Base-by-base conservation (phyloP, 2,113 vertebrate genomes). In the Brevimyrus niger region DNA sequence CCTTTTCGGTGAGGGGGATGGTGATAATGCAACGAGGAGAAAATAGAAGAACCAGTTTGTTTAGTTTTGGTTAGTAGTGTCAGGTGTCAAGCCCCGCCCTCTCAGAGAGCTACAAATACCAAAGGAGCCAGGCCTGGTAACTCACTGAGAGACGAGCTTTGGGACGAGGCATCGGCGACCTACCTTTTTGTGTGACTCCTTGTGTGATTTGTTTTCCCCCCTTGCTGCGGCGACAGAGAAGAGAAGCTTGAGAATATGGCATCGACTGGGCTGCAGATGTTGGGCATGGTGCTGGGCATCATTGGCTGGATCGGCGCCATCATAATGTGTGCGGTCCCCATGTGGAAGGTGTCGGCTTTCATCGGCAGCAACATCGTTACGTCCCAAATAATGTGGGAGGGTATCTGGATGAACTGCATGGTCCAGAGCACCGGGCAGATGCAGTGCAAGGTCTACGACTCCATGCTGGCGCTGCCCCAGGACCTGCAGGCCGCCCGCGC, bases 391-490 rank as follows among this genome's bases (percentile, higher is more conserved):
- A 94, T 92, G 73, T 98, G 97, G 97, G 96, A 99, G 73, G 98
- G 98, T 31, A 97, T 99, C 92, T 99, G 98, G 98, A 99, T 99
- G 98, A 95, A 1, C 92, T 99, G 98, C 0, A 96, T 98, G 93
- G 96, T 97, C 44, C 98, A 99, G 96, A 99, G 98, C 95, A 99
- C 98, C 0, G 98, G 98, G 4, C 98, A 99, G 96, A 98, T 99
- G 96, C 98, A 99, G 92, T 99, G 98, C 94, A 98, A 97, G 93
- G 94, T 98, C 15, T 97, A 98, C 31, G 97, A 99, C 94, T 98
- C 97, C 0, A 86, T 98, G 97, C 93, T 99, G 93, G 96, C 95
- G 0, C 94, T 99, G 50, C 89, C 94, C 0, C 92, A 92, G 42
- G 97, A 98, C 92, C 95, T 98, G 38, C 98, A 99, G 92, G 97